phyloP scores from a whole-genome alignment of 2,888 invertebrate species.

The Pseudococcus longispinus region DNA sequence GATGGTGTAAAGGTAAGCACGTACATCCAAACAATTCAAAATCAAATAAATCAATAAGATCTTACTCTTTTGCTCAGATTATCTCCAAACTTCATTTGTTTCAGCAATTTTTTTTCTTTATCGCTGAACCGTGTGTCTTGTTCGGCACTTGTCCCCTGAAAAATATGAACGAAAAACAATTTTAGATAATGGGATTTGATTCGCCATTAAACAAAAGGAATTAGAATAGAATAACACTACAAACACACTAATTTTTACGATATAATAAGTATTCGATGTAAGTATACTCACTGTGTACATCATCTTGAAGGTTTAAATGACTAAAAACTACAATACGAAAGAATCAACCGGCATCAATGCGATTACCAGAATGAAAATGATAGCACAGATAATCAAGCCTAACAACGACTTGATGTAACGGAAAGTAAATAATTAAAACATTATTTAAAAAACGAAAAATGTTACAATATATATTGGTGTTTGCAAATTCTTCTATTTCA shows the following conservation, averaged over 20 bases:
- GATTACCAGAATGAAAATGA: background rate
- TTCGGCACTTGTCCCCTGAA: conserved; percentile 95
- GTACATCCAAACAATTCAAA: background rate
- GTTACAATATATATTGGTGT: background rate
- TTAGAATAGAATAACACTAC: background rate
- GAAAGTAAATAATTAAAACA: background rate
- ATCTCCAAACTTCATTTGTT: conserved; percentile 96
- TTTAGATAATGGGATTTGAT: background rate
- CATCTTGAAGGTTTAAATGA: conserved; percentile 5
- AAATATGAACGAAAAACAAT: conserved; percentile 55
- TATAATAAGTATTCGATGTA: background rate
- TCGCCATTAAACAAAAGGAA: background rate
- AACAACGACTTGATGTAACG: background rate
- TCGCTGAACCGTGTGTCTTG: conserved; percentile 99
- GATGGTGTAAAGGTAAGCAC: background rate
- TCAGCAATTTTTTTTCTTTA: conserved; percentile 98
- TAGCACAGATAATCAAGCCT: background rate
- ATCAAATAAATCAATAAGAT: conserved; percentile 9
- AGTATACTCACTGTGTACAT: conserved; percentile 45
- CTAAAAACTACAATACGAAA: background rate
- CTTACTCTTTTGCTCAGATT: conserved; percentile 87
- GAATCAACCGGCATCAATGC: conserved; percentile 39
- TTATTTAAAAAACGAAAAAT: background rate
- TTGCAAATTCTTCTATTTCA: background rate
- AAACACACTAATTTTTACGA: background rate